Conservation (phyloP, 2,797 vertebrate species). For the Falco biarmicus region DNA sequence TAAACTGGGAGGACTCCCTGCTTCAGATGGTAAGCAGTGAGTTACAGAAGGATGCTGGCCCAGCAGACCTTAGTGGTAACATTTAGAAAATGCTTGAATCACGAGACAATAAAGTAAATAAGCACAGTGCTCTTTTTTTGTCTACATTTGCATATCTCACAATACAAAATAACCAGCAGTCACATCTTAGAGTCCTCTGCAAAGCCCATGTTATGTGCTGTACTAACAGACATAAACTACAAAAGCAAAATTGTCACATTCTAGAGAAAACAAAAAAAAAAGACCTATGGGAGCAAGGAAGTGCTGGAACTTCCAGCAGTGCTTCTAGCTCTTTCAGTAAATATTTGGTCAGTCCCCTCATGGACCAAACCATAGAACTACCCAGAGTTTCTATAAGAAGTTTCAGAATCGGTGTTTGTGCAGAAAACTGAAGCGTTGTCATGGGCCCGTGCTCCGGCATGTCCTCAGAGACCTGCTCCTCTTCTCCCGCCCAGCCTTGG, state of each 20-base stretch:
- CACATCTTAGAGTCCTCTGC: background rate
- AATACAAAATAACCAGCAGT: background rate
- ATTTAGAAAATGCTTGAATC: background rate
- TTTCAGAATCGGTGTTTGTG: constrained; percentile 14
- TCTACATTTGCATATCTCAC: background rate
- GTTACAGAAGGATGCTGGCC: background rate
- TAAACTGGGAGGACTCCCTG: background rate
- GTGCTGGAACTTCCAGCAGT: background rate
- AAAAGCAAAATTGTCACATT: constrained; percentile 1
- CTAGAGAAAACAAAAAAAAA: constrained; percentile 1
- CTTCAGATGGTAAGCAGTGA: background rate
- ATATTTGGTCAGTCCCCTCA: background rate
- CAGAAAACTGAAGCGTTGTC: background rate
- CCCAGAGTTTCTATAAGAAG: background rate
- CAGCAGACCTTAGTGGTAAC: background rate
- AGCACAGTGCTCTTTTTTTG: background rate
- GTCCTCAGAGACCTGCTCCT: background rate
- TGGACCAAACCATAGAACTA: background rate
- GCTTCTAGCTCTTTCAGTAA: background rate
- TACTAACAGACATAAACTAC: background rate
- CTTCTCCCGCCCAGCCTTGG: background rate
- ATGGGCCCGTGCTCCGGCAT: background rate
- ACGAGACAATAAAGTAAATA: background rate
- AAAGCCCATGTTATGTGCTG: background rate
- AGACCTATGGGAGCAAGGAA: constrained; percentile 27